Conservation (phyloP, 2,113 vertebrate genomes). For the Tamias sibiricus region DNA sequence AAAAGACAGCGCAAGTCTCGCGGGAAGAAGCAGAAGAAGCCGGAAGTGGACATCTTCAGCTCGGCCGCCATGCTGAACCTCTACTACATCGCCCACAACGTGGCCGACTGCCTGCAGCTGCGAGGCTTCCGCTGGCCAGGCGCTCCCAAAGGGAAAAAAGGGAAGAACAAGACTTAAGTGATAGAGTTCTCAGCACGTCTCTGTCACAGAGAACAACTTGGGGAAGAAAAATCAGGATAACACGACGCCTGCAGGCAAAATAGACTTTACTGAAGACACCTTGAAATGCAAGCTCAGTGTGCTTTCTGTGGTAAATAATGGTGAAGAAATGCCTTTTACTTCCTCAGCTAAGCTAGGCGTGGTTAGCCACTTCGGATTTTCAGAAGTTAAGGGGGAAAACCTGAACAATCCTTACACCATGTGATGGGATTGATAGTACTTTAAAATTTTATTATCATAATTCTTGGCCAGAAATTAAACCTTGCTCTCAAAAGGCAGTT, state of each 20-base stretch:
- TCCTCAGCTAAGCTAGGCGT: neutral
- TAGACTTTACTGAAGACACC: neutral
- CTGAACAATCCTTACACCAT: neutral
- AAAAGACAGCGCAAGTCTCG: slow-evolving; percentile 61
- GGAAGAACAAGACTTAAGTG: slow-evolving; percentile 68
- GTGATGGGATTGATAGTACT: neutral
- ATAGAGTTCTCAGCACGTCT: neutral
- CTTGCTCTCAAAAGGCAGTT: slow-evolving; percentile 7
- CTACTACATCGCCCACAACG: slow-evolving; percentile 94
- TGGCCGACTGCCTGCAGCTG: slow-evolving; percentile 87
- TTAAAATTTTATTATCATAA: neutral
- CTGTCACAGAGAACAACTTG: neutral
- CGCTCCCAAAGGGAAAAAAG: slow-evolving; percentile 84
- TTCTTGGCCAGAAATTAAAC: slow-evolving; percentile 6
- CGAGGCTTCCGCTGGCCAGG: slow-evolving; percentile 91
- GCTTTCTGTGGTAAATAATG: neutral
- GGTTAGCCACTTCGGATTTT: neutral
- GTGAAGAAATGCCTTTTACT: neutral
- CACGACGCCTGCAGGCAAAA: neutral
- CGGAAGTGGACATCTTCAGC: slow-evolving; percentile 88
- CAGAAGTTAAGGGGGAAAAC: neutral
- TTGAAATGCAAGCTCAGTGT: neutral
- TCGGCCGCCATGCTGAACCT: slow-evolving; percentile 91
- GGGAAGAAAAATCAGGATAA: neutral
- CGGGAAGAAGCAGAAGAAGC: slow-evolving; percentile 82